A percentile compares a stretch with the other conserved stretches of the same genome.
These are phyloP conservation scores for Neopipo cinnamomea DNA, from an alignment of 2,113 vertebrate species.

Conservation along the genomic window DNA sequence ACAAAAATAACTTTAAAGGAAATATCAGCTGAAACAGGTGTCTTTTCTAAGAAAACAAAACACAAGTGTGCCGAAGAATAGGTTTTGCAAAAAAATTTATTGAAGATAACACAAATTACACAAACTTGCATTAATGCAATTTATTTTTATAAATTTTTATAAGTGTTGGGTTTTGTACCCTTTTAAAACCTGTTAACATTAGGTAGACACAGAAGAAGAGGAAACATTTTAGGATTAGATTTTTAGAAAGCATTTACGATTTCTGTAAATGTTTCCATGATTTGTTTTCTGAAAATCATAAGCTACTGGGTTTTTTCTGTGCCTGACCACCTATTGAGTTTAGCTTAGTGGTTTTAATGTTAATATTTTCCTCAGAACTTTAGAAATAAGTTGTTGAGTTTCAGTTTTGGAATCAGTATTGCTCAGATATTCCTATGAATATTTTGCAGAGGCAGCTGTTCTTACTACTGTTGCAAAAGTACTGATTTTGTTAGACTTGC, in stretches of 20 bases:
- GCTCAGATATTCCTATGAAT: background rate
- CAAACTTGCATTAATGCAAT: background rate
- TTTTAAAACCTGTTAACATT: background rate
- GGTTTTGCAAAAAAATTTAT: background rate
- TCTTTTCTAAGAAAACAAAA: background rate
- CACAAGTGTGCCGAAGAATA: background rate
- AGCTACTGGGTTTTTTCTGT: background rate
- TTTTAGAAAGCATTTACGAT: background rate
- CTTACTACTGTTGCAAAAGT: background rate
- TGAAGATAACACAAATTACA: background rate
- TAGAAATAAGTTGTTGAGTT: background rate
- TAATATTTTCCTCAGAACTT: background rate
- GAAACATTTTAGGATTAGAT: background rate
- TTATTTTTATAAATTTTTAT: background rate
- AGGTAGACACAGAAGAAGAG: background rate
- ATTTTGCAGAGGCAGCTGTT: background rate
- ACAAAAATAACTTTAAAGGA: background rate
- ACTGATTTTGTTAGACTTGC: background rate
- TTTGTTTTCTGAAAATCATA: background rate
- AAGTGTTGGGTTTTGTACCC: rapidly evolving
- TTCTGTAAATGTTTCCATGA: background rate
- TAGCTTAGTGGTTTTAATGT: background rate
- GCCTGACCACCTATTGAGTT: background rate
- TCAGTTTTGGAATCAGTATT: background rate
- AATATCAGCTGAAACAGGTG: background rate